A percentile compares a stretch with the other conserved stretches of the same genome.
These are phyloP conservation scores for Tenualosa thibaudeaui DNA, from an alignment of 2,797 vertebrate species.

Conservation along the genomic window DNA sequence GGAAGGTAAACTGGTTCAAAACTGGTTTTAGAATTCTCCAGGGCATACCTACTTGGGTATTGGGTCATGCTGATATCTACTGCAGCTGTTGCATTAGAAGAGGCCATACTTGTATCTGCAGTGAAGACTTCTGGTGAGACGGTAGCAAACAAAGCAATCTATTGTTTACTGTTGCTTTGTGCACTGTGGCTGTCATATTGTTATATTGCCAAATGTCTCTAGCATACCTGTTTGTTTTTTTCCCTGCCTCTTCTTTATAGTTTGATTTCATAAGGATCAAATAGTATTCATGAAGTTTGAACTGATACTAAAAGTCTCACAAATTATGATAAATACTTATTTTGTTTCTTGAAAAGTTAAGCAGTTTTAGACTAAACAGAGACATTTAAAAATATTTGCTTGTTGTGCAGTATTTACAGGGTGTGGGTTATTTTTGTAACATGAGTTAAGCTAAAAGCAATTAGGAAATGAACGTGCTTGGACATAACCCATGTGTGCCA, in stretches of 20 bases:
- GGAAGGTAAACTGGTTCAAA: neutral
- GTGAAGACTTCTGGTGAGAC: neutral
- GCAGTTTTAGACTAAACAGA: neutral
- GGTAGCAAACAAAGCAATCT: neutral
- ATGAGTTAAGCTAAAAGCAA: neutral
- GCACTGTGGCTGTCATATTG: neutral
- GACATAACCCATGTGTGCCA: neutral
- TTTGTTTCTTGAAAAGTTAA: neutral
- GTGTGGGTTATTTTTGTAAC: neutral
- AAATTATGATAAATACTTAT: neutral
- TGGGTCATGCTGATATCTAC: neutral
- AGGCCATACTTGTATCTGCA: neutral
- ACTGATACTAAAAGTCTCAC: neutral
- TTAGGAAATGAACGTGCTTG: neutral
- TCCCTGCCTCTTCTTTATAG: neutral
- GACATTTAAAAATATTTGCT: neutral
- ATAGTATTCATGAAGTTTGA: neutral
- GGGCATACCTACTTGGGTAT: neutral
- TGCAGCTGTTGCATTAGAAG: neutral
- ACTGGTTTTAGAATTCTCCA: neutral
- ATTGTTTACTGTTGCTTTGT: neutral
- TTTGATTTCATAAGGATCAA: neutral
- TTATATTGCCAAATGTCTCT: neutral
- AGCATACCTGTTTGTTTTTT: neutral
- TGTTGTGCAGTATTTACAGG: neutral